phyloP scores from a whole-genome alignment of 1,140 invertebrate species.

The Rhagoletis pomonella region DNA sequence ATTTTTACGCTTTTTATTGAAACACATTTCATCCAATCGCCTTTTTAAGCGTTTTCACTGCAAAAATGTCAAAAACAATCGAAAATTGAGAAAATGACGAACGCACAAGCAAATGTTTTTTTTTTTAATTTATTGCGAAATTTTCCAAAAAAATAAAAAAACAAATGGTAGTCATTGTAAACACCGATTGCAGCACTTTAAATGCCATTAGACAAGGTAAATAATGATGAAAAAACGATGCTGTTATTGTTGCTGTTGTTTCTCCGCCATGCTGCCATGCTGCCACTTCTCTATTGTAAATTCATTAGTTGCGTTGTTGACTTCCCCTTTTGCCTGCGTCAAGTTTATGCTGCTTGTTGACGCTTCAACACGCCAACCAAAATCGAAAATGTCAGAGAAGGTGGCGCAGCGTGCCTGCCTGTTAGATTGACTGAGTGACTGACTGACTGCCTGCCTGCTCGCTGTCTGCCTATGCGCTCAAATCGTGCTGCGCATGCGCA shows the following conservation, averaged over 20 bases:
- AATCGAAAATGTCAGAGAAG: slow-evolving; percentile 20
- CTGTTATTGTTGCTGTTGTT: not conserved
- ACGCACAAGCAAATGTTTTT: not conserved
- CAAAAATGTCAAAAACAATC: not conserved
- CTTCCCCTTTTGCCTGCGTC: not conserved
- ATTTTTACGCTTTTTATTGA: too few species aligned
- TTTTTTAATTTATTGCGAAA: not conserved
- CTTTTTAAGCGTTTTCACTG: not conserved
- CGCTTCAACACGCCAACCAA: not conserved
- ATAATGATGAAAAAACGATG: not conserved
- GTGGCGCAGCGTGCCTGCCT: slow-evolving; percentile 2
- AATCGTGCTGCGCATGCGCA: slow-evolving; percentile 41
- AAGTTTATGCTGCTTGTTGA: not conserved
- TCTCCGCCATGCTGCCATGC: too few species aligned
- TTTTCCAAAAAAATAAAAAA: not conserved
- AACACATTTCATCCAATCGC: not conserved
- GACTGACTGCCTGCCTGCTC: not conserved
- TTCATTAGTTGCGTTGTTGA: not conserved
- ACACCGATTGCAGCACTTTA: not conserved
- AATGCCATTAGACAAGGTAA: not conserved
- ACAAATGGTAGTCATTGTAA: not conserved
- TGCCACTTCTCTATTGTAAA: not conserved
- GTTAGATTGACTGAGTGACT: slow-evolving; percentile 1
- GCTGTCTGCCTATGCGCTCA: not conserved
- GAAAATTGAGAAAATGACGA: not conserved